These are phyloP conservation scores for Cheilosia pagana DNA, from an alignment of 2,888 invertebrate species.

Conservation along the genomic window DNA sequence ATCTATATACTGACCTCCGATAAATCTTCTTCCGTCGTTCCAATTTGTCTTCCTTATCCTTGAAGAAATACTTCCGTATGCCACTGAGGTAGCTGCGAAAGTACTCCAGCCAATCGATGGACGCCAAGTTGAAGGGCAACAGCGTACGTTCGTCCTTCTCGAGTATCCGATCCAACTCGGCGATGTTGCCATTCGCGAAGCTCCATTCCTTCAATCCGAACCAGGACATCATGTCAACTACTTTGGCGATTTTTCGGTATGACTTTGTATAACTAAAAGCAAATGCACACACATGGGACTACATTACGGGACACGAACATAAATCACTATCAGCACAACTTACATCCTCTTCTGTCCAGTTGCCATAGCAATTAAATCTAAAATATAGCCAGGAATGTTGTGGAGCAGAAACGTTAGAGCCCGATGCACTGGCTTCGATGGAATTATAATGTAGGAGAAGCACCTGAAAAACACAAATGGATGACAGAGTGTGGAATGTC, in stretches of 20 bases:
- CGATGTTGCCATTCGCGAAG: slow-evolving; percentile 82
- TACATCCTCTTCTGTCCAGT: slow-evolving; percentile 83
- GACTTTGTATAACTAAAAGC: slow-evolving; percentile 80
- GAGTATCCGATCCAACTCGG: slow-evolving; percentile 81
- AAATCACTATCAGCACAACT: slow-evolving; percentile 77
- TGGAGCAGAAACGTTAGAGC: slow-evolving; percentile 82
- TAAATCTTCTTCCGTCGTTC: slow-evolving; percentile 81
- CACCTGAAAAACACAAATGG: slow-evolving; percentile 80
- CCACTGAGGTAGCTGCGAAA: slow-evolving; percentile 88
- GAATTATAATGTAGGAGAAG: slow-evolving; percentile 83
- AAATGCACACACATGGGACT: slow-evolving; percentile 30
- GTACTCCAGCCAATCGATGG: slow-evolving; percentile 88
- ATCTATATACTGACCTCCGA: slow-evolving; percentile 79
- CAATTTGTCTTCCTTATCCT: slow-evolving; percentile 86
- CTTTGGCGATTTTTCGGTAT: slow-evolving; percentile 82
- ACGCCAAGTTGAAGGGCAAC: slow-evolving; percentile 86
- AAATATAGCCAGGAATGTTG: slow-evolving; percentile 83
- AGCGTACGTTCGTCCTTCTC: slow-evolving; percentile 78
- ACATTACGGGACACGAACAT: slow-evolving; percentile 36
- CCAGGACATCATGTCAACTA: slow-evolving; percentile 83
- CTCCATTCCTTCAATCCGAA: slow-evolving; percentile 83
- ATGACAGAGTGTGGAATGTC: slow-evolving; percentile 62
- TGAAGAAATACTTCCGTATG: slow-evolving; percentile 87
- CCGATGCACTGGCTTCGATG: slow-evolving; percentile 82
- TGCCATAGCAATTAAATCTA: slow-evolving; percentile 83